Percentiles rank a stretch among this genome's conserved stretches.
Evolutionary conservation across 37 sponge, comb jelly and placozoan species (phyloP).

Genomic region (Cliona cf. orientalis): DNA sequence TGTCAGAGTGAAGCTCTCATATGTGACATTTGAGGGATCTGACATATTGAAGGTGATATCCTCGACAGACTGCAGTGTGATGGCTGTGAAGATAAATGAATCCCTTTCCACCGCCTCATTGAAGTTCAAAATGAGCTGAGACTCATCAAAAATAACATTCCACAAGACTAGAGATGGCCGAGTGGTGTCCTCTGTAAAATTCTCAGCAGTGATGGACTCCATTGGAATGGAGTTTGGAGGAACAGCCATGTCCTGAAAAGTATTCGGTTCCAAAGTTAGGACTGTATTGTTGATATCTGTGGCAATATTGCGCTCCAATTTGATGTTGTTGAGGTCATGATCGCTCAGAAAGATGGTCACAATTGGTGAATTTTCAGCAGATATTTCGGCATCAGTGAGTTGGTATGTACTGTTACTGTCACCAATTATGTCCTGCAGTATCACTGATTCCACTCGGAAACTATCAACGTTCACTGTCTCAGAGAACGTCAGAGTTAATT

Average conservation of each 20-base stretch:
- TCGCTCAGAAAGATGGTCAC: slow-evolving; percentile 53
- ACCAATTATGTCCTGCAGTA: slow-evolving; percentile 9
- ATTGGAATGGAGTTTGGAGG: slow-evolving; percentile 55
- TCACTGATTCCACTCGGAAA: slow-evolving; percentile 28
- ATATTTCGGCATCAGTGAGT: slow-evolving; percentile 23
- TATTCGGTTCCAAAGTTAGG: slow-evolving; percentile 28
- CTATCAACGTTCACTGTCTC: slow-evolving; percentile 73
- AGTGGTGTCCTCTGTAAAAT: slow-evolving; percentile 74
- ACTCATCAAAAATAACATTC: slow-evolving; percentile 48
- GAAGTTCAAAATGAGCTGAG: slow-evolving; percentile 58
- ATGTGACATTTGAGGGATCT: slow-evolving; percentile 4
- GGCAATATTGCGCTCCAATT: slow-evolving; percentile 64
- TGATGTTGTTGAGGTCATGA: slow-evolving; percentile 62
- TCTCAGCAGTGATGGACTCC: slow-evolving; percentile 11
- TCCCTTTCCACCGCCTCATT: slow-evolving; percentile 74
- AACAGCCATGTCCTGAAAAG: slow-evolving; percentile 57
- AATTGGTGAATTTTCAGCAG: slow-evolving; percentile 31
- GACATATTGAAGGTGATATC: slow-evolving; percentile 28
- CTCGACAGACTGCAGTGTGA: slow-evolving; percentile 74
- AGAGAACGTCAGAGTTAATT: slow-evolving; percentile 74
- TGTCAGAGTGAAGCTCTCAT: slow-evolving; percentile 53
- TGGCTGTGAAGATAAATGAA: slow-evolving; percentile 55
- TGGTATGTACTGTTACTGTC: slow-evolving; percentile 10
- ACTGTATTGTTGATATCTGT: slow-evolving; percentile 54
- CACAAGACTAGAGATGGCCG: slow-evolving; percentile 60